Evolutionary conservation across 1,140 invertebrate genomes (phyloP).

Genomic region (Aricia agestis): DNA sequence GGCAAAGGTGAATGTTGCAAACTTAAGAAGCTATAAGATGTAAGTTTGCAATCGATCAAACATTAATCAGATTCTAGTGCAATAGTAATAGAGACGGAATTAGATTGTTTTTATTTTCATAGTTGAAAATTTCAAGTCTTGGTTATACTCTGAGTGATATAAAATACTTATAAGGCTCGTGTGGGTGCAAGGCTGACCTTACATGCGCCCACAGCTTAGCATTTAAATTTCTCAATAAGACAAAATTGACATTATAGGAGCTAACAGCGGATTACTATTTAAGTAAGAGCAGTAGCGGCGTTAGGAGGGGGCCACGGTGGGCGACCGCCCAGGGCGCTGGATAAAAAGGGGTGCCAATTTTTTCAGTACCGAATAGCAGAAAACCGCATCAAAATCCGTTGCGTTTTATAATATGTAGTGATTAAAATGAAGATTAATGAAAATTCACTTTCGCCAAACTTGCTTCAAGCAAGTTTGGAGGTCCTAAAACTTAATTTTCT

Average conservation of each 20-base stretch:
- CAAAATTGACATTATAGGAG: not conserved
- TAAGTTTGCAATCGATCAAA: constrained; percentile 9
- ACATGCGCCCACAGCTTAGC: constrained; percentile 63
- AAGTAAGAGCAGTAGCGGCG: no score
- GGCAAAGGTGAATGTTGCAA: constrained; percentile 74
- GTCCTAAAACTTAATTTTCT: no score
- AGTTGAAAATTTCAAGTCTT: constrained; percentile 13
- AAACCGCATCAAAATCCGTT: no score
- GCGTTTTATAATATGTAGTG: no score
- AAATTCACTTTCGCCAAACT: no score
- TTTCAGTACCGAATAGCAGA: no score
- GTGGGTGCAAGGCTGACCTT: constrained; percentile 75
- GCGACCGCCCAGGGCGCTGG: no score
- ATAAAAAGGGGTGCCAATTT: no score
- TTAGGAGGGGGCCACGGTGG: no score
- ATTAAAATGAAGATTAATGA: no score
- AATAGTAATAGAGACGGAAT: not conserved
- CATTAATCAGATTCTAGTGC: not conserved
- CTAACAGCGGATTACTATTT: no score
- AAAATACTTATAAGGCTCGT: constrained; percentile 52
- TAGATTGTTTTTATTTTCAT: constrained; percentile 5
- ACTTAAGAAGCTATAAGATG: constrained; percentile 31
- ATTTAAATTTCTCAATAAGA: constrained; percentile 36
- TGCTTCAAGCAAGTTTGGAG: no score
- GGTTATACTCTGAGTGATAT: constrained; percentile 16